A percentile compares a stretch with the other conserved stretches of the same genome.
Conservation (phyloP, 2,888 invertebrate genomes). For the Spicauda simplicius region DNA sequence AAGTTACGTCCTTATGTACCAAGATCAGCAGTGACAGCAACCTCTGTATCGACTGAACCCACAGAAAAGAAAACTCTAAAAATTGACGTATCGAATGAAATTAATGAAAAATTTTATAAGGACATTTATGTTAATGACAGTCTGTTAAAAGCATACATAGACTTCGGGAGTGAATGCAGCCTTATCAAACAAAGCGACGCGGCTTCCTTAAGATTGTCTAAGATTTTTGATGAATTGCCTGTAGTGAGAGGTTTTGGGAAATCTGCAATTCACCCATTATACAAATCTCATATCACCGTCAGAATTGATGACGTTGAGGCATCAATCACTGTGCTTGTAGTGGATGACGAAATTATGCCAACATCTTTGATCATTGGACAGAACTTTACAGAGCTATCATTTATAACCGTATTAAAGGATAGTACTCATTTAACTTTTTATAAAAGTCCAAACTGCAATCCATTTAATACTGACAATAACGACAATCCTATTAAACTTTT, state of each 20-base stretch:
- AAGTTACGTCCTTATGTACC: constrained; percentile 23
- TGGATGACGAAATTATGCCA: constrained; percentile 16
- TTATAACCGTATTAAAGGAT: constrained; percentile 11
- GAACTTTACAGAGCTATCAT: constrained; percentile 13
- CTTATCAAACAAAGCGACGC: constrained; percentile 16
- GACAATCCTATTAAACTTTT: constrained; percentile 16
- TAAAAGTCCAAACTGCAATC: constrained; percentile 34
- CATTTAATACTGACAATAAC: constrained; percentile 15
- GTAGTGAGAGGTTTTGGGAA: constrained; percentile 41
- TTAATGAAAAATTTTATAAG: constrained; percentile 29
- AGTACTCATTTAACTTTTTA: constrained; percentile 38
- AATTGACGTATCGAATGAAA: constrained; percentile 18
- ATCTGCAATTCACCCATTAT: constrained; percentile 35
- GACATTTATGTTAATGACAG: constrained; percentile 16
- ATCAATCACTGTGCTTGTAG: not conserved
- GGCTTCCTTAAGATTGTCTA: constrained; percentile 22
- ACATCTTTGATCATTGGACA: constrained; percentile 8
- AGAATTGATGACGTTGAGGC: constrained; percentile 15
- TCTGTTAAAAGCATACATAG: constrained; percentile 23
- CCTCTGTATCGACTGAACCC: constrained; percentile 16
- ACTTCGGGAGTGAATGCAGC: constrained; percentile 32
- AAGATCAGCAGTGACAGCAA: constrained; percentile 24
- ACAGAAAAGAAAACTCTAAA: constrained; percentile 18
- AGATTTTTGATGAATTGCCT: constrained; percentile 33
- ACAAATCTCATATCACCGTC: constrained; percentile 29